These are phyloP conservation scores for Percopsis omiscomaycus DNA, from an alignment of 2,797 vertebrate species.

Conservation along the genomic window DNA sequence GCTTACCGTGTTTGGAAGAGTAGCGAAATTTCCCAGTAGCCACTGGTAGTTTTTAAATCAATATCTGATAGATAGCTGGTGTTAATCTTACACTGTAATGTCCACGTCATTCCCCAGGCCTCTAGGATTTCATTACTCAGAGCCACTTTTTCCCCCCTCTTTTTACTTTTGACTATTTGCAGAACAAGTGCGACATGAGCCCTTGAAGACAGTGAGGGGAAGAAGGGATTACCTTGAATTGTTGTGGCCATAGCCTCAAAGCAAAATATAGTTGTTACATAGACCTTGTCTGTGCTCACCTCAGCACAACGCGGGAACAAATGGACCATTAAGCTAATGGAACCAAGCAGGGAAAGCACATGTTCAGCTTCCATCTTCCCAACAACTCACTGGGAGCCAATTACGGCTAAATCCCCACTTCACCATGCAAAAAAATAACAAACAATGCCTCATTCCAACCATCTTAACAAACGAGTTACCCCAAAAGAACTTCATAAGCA, in stretches of 20 bases:
- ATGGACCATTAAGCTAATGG: conserved; percentile 61
- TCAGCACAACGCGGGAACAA: conserved; percentile 60
- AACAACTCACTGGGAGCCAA: conserved; percentile 59
- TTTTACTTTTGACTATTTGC: background rate
- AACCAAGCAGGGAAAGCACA: conserved; percentile 56
- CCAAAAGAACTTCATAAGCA: background rate
- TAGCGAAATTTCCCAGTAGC: too few species aligned
- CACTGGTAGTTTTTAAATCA: background rate
- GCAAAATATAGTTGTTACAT: conserved; percentile 43
- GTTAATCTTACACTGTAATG: background rate
- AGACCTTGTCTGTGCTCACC: conserved; percentile 45
- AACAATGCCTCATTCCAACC: conserved; percentile 14
- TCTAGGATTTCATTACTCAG: conserved; percentile 9
- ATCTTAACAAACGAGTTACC: background rate
- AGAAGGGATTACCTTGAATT: conserved; percentile 19
- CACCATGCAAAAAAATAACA: conserved; percentile 17
- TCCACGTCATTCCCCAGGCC: background rate
- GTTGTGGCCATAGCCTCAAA: conserved; percentile 25
- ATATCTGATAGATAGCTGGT: too few species aligned
- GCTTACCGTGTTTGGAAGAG: too few species aligned
- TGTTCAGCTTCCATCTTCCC: conserved; percentile 53
- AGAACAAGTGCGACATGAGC: conserved; percentile 9
- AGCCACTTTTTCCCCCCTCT: conserved; percentile 3
- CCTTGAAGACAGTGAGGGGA: conserved; percentile 30
- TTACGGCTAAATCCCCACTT: conserved; percentile 49